A percentile compares a stretch with the other conserved stretches of the same genome.
These are phyloP conservation scores for Tachina lurida DNA, from an alignment of 2,888 invertebrate species.

Conservation along the genomic window DNA sequence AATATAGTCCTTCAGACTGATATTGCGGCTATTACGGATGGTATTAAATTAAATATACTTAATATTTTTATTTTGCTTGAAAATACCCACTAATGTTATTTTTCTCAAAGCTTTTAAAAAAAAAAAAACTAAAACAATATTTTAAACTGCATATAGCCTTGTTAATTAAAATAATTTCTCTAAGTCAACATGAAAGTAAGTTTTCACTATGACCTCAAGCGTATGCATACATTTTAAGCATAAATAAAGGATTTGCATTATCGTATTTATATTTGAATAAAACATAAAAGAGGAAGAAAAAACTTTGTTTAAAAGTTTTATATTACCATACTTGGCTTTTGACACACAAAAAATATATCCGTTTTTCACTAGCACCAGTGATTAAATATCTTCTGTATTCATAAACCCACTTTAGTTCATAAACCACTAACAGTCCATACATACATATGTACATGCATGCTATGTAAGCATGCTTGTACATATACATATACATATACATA, in stretches of 20 bases:
- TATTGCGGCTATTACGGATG: too few relatives aligned
- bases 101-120: neutral
- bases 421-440: conserved; percentile 31
- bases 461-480: too few relatives aligned
- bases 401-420: conserved; percentile 45
- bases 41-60: too few relatives aligned
- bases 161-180: conserved; percentile 22
- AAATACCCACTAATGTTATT: too few relatives aligned
- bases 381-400: conserved; percentile 43
- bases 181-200: conserved; percentile 23
- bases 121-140: neutral
- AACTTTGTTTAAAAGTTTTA: conserved; percentile 25
- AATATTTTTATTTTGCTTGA: too few relatives aligned
- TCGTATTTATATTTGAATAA: conserved; percentile 6
- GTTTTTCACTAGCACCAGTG: conserved; percentile 17
- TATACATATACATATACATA: too few relatives aligned
- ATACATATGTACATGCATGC: neutral
- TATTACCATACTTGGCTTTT: conserved; percentile 12
- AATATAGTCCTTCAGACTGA: too few relatives aligned
- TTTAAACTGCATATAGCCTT: neutral
- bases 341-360: conserved; percentile 1
- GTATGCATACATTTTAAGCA: conserved; percentile 17
- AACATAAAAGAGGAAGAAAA: neutral
- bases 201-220: conserved; percentile 46
- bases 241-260: conserved; percentile 29